Evolutionary conservation across 2,113 vertebrate species (phyloP).

Genomic region (Heterotilapia buettikoferi): DNA sequence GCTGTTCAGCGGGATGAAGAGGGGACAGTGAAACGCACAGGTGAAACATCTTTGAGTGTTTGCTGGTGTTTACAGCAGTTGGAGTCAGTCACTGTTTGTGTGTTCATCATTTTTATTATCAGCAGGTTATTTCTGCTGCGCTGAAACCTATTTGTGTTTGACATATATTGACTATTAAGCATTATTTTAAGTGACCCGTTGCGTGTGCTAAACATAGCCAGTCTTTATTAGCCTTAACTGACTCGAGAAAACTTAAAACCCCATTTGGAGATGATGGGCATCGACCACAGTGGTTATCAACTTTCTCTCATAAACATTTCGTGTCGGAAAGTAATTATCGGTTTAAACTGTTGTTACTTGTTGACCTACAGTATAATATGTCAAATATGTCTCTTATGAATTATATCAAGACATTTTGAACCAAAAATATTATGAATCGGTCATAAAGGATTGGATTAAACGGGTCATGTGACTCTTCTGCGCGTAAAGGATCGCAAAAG

Average conservation of each 20-base stretch:
- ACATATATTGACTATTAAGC: not conserved
- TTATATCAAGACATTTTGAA: accelerated
- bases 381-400: accelerated
- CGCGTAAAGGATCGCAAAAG: accelerated
- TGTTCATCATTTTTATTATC: not conserved
- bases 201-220: accelerated
- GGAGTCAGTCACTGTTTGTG: not conserved
- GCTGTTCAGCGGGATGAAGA: not conserved
- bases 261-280: not conserved
- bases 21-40: not conserved
- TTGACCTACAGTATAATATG: not conserved
- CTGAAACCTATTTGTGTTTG: not conserved
- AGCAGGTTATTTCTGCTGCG: not conserved
- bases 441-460: not conserved
- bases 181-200: not conserved
- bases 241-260: not conserved
- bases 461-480: not conserved
- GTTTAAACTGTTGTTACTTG: not conserved
- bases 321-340: not conserved
- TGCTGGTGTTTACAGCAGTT: not conserved
- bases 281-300: not conserved
- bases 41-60: not conserved
- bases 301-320: not conserved
- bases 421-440: not conserved
- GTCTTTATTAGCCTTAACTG: not conserved